Base-by-base conservation (phyloP, 2,113 vertebrate genomes). In the Cathartes aura region DNA sequence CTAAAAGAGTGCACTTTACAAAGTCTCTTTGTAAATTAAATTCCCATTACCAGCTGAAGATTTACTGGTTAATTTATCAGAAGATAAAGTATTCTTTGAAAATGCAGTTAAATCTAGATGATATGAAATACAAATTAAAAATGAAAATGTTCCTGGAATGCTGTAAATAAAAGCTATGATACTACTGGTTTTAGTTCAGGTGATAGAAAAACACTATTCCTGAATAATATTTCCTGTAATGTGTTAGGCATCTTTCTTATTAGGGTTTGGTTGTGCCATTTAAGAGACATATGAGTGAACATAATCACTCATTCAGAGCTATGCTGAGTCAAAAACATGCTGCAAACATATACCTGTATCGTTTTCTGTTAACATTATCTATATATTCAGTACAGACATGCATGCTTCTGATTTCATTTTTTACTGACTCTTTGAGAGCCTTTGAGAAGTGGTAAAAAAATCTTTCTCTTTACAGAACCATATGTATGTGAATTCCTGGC, bases 21-120 rank as follows among this genome's bases (percentile, higher is more conserved):
- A 95, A 97, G 96, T 96, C 43, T 95, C 47, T 70, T 48, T 85
- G 59, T 72, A 95, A 97, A 92, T 96, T 89, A 93, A 97, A 90
- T 95, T 89, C 56, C 72, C 45, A 82, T 97, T 97, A 95, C 47
- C 26, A 84, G 67, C n/a, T 82, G 67, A 94, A 94, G 89, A 94
- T 96, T 96, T 95, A 72, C 68, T 92, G 34, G 56, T 88, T 95
- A 95, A 92, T 97, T 96, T 96, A 71, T 90, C 38, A 55, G 45
- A 96, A 63, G 52, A 63, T 40, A 86, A 73, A 96, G 26, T 89
- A 70, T 30, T 47, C 15, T 95, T 97, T 90, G 88, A 97, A 97
- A 95, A 71, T 90, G 52, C 63, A 78, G 56, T 96, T 96, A 96
- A 76, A 83, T 84, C 60, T 95, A 64, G 38, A 59, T 94, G 15